Conservation (phyloP, 2,797 vertebrate genomes). For the Rhinatrema bivittatum region DNA sequence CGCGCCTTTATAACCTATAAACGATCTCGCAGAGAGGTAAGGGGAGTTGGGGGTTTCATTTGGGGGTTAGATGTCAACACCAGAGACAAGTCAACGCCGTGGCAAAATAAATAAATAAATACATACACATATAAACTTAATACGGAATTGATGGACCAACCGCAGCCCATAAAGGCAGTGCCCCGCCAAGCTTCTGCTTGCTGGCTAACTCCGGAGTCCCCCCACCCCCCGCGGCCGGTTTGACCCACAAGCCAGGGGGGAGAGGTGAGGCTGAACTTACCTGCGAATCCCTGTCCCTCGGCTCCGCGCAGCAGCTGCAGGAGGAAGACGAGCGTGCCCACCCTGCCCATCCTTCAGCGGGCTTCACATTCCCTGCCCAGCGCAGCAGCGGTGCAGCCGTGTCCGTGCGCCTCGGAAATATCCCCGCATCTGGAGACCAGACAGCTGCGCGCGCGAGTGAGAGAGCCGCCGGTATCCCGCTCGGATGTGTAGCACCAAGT, state of each 20-base stretch:
- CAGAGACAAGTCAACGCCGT: too few species aligned
- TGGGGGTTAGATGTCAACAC: too few species aligned
- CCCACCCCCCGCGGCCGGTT: background rate
- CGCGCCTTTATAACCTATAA: too few species aligned
- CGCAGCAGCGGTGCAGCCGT: slow-evolving; percentile 35
- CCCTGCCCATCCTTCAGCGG: slow-evolving; percentile 55
- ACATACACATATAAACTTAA: background rate
- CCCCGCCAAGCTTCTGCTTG: background rate
- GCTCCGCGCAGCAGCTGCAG: slow-evolving; percentile 44
- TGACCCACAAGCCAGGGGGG: too few species aligned
- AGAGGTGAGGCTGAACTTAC: slow-evolving; percentile 31
- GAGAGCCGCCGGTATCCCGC: slow-evolving; percentile 29
- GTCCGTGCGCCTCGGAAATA: slow-evolving; percentile 5
- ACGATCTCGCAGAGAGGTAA: too few species aligned
- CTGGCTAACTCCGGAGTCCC: background rate
- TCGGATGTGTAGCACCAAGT: slow-evolving; percentile 38
- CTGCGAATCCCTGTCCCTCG: slow-evolving; percentile 54
- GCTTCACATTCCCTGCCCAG: slow-evolving; percentile 54
- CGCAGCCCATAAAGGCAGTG: rapidly evolving
- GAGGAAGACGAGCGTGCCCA: slow-evolving; percentile 45
- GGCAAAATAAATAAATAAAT: background rate
- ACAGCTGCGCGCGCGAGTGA: too few species aligned
- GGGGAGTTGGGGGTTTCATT: too few species aligned
- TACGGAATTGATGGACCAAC: slow-evolving; percentile 10
- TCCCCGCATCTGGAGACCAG: slow-evolving; percentile 37